Conservation (phyloP, 2,797 vertebrate genomes). For the Neostethus bicornis region DNA sequence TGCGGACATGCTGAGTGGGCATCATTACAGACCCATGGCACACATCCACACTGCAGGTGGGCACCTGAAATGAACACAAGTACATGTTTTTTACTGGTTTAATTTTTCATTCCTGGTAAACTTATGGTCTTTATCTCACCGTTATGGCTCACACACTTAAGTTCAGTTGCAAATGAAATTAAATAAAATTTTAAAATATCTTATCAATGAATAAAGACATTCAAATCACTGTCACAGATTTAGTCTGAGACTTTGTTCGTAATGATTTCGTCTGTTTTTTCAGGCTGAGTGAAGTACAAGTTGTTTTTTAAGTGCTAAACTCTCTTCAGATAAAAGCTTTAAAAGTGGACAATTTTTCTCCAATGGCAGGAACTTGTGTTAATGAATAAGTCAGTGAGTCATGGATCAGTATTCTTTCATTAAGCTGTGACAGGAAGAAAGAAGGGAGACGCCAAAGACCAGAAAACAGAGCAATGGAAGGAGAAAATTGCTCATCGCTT, state of each 20-base stretch:
- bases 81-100: background rate
- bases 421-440: slow-evolving; percentile 49
- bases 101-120: no score
- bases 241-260: no score
- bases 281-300: background rate
- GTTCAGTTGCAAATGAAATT: no score
- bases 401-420: slow-evolving; percentile 54
- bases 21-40: slow-evolving; percentile 92
- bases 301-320: background rate
- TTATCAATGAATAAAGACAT: no score
- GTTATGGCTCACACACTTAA: no score
- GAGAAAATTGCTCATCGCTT: slow-evolving; percentile 47
- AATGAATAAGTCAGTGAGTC: slow-evolving; percentile 61
- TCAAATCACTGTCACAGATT: background rate
- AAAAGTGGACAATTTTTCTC: slow-evolving; percentile 27
- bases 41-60: slow-evolving; percentile 86
- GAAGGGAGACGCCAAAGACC: slow-evolving; percentile 29
- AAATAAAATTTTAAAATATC: no score
- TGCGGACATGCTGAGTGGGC: slow-evolving; percentile 81
- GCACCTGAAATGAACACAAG: slow-evolving; percentile 76
- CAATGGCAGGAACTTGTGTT: slow-evolving; percentile 37
- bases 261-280: background rate
- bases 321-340: slow-evolving; percentile 9
- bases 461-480: slow-evolving; percentile 41
- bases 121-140: no score